Percentiles rank a stretch among this genome's conserved stretches.
These are phyloP conservation scores for Gnathochromis pfefferi DNA, from an alignment of 2,113 vertebrate species.

Conservation along the genomic window DNA sequence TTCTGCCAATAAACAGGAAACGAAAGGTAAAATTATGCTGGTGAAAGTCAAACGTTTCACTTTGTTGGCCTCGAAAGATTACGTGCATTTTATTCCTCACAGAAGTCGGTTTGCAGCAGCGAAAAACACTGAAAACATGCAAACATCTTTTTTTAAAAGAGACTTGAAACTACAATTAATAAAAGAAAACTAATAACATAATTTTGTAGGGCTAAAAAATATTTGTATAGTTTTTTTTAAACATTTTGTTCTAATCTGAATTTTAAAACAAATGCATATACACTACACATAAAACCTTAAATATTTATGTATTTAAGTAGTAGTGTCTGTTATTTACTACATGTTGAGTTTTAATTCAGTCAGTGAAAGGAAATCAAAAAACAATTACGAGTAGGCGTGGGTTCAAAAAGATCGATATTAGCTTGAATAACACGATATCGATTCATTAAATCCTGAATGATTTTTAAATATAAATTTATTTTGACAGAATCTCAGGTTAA, in stretches of 20 bases:
- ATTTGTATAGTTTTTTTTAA: too few species aligned
- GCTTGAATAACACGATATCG: too few species aligned
- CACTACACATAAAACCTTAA: not conserved
- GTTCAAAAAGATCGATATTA: too few species aligned
- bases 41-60: not conserved
- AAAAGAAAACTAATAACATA: not conserved
- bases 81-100: not conserved
- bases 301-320: not conserved
- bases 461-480: too few species aligned
- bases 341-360: not conserved
- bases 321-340: not conserved
- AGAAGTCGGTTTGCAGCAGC: not conserved
- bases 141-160: not conserved
- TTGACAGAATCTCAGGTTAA: too few species aligned
- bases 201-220: not conserved
- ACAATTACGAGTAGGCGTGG: rapidly evolving
- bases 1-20: not conserved
- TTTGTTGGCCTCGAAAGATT: rapidly evolving
- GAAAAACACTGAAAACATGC: not conserved
- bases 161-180: too few species aligned
- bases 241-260: not conserved
- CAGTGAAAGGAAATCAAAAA: not conserved
- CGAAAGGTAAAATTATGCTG: not conserved
- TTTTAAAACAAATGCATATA: not conserved
- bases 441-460: too few species aligned